Conservation (phyloP, 2,113 vertebrate genomes). For the Perca flavescens region DNA sequence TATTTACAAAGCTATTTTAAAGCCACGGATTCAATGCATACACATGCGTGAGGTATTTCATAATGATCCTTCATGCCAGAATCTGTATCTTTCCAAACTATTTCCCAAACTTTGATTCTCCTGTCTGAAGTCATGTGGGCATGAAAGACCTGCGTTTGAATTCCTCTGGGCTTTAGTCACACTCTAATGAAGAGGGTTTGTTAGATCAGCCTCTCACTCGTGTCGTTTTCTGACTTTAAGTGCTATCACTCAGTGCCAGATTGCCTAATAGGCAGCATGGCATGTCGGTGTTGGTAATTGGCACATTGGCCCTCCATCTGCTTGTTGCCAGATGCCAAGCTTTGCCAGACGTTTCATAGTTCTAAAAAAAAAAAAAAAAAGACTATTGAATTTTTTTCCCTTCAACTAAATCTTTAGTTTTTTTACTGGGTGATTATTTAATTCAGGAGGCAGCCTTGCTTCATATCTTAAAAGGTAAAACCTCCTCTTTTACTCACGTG, state of each 20-base stretch:
- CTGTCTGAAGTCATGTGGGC: conserved; percentile 67
- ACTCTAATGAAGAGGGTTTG: conserved; percentile 69
- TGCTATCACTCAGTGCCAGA: conserved; percentile 66
- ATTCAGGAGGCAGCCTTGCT: conserved; percentile 50
- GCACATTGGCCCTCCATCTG: conserved; percentile 70
- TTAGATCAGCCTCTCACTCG: conserved; percentile 64
- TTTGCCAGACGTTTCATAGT: conserved; percentile 59
- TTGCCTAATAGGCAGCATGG: conserved; percentile 64
- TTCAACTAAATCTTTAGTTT: conserved; percentile 30
- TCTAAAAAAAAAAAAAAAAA: conserved; percentile 36
- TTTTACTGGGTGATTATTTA: conserved; percentile 64
- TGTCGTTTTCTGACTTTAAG: conserved; percentile 69
- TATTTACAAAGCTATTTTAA: conserved; percentile 22
- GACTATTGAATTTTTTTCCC: conserved; percentile 39
- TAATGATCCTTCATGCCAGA: conserved; percentile 11
- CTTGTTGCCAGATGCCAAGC: conserved; percentile 68
- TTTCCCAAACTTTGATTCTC: conserved; percentile 51
- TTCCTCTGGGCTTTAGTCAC: conserved; percentile 76
- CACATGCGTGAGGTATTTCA: background rate
- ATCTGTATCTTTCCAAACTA: conserved; percentile 29
- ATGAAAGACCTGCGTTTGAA: conserved; percentile 65
- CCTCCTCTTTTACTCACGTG: conserved; percentile 35
- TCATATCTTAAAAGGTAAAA: conserved; percentile 73
- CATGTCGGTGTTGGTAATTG: conserved; percentile 65
- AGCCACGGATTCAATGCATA: conserved; percentile 5